Base-by-base conservation (phyloP, 2,113 vertebrate species). In the Pristiophorus japonicus region DNA sequence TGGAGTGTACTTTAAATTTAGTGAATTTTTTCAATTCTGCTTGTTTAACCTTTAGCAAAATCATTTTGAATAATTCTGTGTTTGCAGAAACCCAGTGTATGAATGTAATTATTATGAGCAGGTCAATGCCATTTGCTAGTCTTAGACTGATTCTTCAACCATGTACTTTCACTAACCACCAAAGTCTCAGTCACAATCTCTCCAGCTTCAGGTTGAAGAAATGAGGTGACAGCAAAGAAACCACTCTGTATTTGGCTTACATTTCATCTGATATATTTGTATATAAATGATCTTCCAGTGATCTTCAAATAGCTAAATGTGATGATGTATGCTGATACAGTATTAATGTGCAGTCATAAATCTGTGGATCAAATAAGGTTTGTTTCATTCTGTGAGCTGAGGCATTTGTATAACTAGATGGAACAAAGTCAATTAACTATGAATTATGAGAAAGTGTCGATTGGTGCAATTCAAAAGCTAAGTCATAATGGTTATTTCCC, bases 381-480 rank as follows among this genome's bases (percentile, higher is more conserved):
- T 73, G 93, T 27, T 94, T 66, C 38, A 94, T 47, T 67, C 38
- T 55, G 11, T 94, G 65, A 94, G 62, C 92, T 94, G 65, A 70
- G 63, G 65, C 22, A 70, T 67, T 94, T 94, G 93, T 27, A 67
- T 47, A 94, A 73, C 66, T 70, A 38, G 45, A 94, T 73, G 27
- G 38, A 67, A 94, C 27, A 73, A 94, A 67, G 66, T 94, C 66
- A 94, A 94, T 94, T 67, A 94, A 94, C 63, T 94, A 45, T 70
- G 66, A 94, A 94, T 94, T 94, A 94, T 73, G 65, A 70, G 93
- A 16, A 70, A 67, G 63, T 73, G 66, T 51, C 73, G 65, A 94
- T 73, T 70, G 93, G 45, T 67, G 45, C 66, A 70, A 70, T 94
- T 67, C 65, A 67, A 67, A 94, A 94, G 27, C 38, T 67, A 51